These are phyloP conservation scores for Philonicus albiceps DNA, from an alignment of 2,888 invertebrate genomes.

Conservation along the genomic window DNA sequence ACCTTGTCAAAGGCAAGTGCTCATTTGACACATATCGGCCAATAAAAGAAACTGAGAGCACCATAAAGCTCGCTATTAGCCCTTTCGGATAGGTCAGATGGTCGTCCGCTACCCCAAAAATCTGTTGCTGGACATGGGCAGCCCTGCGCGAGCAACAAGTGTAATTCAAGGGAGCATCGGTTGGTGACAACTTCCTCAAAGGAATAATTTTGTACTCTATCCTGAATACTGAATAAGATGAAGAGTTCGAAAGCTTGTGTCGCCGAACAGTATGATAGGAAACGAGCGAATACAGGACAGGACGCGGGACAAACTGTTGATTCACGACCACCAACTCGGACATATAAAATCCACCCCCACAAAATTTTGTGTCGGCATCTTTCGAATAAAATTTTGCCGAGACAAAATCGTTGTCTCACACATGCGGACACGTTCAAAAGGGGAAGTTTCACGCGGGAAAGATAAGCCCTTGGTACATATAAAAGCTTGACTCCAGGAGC, in stretches of 20 bases:
- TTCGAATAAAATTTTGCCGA: neutral
- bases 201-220: neutral
- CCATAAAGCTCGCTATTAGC: conserved; percentile 31
- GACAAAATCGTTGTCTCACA: neutral
- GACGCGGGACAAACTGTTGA: conserved; percentile 12
- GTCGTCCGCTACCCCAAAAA: neutral
- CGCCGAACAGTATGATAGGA: neutral
- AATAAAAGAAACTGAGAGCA: conserved; percentile 43
- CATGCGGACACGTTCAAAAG: conserved; percentile 18
- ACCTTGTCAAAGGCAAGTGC: neutral
- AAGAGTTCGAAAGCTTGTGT: neutral
- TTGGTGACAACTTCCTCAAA: neutral
- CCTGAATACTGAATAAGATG: neutral
- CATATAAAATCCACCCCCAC: neutral
- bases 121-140: neutral
- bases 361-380: neutral
- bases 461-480: neutral
- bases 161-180: neutral
- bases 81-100: neutral
- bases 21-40: neutral
- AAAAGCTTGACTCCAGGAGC: conserved; percentile 43
- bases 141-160: conserved; percentile 44
- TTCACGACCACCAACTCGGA: neutral
- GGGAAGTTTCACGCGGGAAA: neutral
- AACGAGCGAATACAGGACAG: no score